Conservation (phyloP, 2,888 invertebrate genomes). For the Asteroscopus sphinx region DNA sequence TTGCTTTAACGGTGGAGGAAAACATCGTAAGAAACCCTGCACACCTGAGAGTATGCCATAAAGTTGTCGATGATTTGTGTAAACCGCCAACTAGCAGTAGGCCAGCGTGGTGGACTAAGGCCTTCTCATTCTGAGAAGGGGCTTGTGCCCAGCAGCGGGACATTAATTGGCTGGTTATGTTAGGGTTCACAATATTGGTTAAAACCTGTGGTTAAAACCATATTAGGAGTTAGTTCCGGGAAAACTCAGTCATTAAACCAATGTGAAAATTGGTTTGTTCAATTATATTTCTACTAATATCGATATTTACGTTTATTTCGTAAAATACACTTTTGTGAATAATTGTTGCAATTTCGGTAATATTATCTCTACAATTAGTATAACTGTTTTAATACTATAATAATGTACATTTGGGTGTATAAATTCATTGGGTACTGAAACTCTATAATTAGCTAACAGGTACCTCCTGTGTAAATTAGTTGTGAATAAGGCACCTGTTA, state of each 20-base stretch:
- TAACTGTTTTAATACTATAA: slow-evolving; percentile 24
- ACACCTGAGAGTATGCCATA: no score
- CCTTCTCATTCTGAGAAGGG: no score
- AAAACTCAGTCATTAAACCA: slow-evolving; percentile 16
- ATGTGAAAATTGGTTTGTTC: slow-evolving; percentile 33
- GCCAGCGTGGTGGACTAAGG: no score
- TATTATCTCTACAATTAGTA: slow-evolving; percentile 31
- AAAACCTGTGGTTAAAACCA: no score
- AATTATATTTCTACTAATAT: slow-evolving; percentile 16
- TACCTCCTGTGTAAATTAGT: slow-evolving; percentile 12
- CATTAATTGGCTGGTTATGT: no score
- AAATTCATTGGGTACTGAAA: slow-evolving; percentile 14
- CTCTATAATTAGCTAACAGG: slow-evolving; percentile 10
- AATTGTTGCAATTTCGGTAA: slow-evolving; percentile 35
- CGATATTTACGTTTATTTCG: slow-evolving; percentile 22
- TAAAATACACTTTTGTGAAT: slow-evolving; percentile 16
- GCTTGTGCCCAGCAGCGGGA: no score
- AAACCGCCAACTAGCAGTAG: no score
- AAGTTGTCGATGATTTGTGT: no score
- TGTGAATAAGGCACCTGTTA: neutral
- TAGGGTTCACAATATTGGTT: no score
- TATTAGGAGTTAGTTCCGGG: no score
- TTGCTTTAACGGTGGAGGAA: no score
- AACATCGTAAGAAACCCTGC: no score
- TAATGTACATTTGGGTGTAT: slow-evolving; percentile 13